A percentile compares a stretch with the other conserved stretches of the same genome.
Conservation (phyloP, 1,140 invertebrate genomes). For the Ladona fulva region DNA sequence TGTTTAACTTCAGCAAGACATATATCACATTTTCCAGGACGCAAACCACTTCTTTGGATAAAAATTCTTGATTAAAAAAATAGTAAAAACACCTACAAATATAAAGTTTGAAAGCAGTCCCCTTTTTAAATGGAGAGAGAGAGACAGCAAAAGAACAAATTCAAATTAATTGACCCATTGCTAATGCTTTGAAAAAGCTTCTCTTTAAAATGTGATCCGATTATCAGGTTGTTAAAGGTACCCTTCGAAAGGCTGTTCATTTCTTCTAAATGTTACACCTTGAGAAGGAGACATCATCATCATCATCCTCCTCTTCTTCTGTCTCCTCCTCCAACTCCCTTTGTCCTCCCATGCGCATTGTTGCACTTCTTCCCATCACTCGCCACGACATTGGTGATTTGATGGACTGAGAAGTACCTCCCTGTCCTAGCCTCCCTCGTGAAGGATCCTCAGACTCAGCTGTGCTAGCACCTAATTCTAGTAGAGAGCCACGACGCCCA, state of each 20-base stretch:
- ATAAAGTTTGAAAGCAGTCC: neutral
- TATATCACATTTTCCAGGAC: slow-evolving; percentile 1
- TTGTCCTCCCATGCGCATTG: neutral
- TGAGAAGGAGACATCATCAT: neutral
- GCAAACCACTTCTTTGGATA: neutral
- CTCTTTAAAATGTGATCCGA: neutral
- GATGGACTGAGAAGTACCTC: neutral
- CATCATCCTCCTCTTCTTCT: neutral
- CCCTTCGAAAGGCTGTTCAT: no score
- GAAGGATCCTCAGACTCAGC: slow-evolving; percentile 24
- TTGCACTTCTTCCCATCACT: neutral
- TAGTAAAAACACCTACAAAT: neutral
- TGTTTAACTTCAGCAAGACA: neutral
- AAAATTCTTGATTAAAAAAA: neutral
- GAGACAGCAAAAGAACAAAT: neutral
- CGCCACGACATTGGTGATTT: neutral
- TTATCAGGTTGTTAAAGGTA: no score
- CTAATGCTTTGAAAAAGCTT: neutral
- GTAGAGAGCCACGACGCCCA: slow-evolving; percentile 37
- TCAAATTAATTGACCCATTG: neutral
- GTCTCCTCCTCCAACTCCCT: neutral
- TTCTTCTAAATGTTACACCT: neutral
- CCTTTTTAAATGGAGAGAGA: neutral
- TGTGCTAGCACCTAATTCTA: slow-evolving; percentile 32
- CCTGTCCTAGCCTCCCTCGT: neutral